Evolutionary conservation across 2,113 vertebrate species (phyloP).

Genomic region (Lepus europaeus): DNA sequence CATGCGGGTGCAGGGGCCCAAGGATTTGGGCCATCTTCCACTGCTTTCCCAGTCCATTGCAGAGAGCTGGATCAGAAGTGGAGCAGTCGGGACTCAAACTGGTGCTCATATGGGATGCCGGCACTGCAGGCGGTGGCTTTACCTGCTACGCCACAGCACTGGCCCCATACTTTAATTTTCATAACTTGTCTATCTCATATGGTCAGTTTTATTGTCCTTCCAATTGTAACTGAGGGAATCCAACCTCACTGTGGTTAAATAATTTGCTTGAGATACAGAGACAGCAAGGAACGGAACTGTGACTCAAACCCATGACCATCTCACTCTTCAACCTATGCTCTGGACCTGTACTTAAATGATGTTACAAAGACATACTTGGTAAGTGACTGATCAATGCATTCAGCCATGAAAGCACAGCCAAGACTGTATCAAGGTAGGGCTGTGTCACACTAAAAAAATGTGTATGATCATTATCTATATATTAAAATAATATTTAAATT

Average conservation of each 20-base stretch:
- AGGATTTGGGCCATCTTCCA: too few relatives aligned
- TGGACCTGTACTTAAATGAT: not conserved
- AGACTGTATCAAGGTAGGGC: not conserved
- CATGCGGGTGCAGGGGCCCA: too few relatives aligned
- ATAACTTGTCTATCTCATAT: not conserved
- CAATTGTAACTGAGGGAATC: slow-evolving; percentile 12
- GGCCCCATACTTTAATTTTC: not conserved
- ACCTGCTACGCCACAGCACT: too few relatives aligned
- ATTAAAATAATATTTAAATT: slow-evolving; percentile 10
- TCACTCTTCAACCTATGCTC: not conserved
- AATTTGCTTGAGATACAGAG: not conserved
- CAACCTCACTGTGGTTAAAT: not conserved
- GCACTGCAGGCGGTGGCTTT: too few relatives aligned
- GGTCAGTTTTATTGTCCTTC: not conserved
- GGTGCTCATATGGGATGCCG: too few relatives aligned
- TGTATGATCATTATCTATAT: not conserved
- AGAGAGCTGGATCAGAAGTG: too few relatives aligned
- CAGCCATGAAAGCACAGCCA: not conserved
- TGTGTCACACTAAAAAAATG: slow-evolving; percentile 54
- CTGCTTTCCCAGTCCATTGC: too few relatives aligned
- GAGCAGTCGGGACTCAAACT: too few relatives aligned
- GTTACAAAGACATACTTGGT: not conserved
- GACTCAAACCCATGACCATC: not conserved
- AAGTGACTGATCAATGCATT: slow-evolving; percentile 26
- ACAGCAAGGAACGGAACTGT: not conserved